These are phyloP conservation scores for Saccostrea cuccullata DNA, from an alignment of 1,140 invertebrate species.

Conservation along the genomic window DNA sequence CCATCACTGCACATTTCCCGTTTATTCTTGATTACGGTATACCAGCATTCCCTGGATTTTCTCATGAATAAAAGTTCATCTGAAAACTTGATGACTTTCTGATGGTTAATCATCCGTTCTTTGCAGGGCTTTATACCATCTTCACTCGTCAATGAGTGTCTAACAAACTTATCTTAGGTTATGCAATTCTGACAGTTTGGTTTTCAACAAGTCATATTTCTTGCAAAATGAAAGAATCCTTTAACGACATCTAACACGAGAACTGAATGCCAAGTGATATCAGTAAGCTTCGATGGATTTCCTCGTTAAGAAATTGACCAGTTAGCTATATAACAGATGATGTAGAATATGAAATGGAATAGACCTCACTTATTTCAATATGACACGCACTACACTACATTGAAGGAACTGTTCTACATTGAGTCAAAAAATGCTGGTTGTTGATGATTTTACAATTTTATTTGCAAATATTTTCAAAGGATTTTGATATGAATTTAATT, in stretches of 20 bases:
- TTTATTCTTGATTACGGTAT: background rate
- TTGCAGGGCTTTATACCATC: background rate
- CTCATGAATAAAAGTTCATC: conserved; percentile 13
- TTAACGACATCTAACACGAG: background rate
- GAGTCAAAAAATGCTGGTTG: too few species aligned
- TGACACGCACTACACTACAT: too few species aligned
- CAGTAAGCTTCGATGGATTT: too few species aligned
- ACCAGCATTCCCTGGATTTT: background rate
- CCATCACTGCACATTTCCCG: background rate
- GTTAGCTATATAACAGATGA: too few species aligned
- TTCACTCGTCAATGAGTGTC: background rate
- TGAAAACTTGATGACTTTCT: background rate
- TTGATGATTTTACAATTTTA: too few species aligned
- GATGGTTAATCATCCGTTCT: background rate
- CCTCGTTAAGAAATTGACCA: background rate
- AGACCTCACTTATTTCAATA: too few species aligned
- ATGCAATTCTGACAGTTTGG: background rate
- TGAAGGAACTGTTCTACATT: too few species aligned
- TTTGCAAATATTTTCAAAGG: too few species aligned
- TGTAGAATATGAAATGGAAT: too few species aligned
- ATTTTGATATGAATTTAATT: too few species aligned
- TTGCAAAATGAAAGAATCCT: background rate
- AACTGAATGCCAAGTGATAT: background rate
- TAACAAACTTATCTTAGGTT: background rate
- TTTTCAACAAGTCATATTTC: background rate